These are phyloP conservation scores for Orcinus orca DNA, from an alignment of 2,113 vertebrate genomes.

Conservation along the genomic window DNA sequence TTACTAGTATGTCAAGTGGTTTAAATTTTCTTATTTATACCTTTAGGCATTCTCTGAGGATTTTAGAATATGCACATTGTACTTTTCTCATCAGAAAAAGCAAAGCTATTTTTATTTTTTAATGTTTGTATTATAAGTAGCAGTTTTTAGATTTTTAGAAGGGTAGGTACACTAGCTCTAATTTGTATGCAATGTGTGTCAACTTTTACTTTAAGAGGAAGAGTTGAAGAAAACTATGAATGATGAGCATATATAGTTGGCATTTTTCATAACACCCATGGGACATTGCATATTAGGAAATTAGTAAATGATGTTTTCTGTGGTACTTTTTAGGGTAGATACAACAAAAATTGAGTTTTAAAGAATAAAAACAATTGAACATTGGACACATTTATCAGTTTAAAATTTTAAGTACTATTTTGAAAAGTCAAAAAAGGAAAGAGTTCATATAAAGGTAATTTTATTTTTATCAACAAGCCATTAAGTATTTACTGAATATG, in stretches of 20 bases:
- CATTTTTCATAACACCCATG: background rate
- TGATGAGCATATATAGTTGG: background rate
- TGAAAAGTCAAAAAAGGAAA: background rate
- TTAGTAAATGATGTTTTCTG: background rate
- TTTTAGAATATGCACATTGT: background rate
- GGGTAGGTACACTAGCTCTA: background rate
- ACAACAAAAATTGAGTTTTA: conserved; percentile 12
- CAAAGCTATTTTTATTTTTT: background rate
- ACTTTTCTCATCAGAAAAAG: background rate
- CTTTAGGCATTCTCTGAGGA: background rate
- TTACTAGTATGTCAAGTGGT: background rate
- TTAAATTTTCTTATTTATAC: background rate
- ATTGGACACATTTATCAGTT: background rate
- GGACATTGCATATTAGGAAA: background rate
- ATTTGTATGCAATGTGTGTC: background rate
- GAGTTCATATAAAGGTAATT: background rate
- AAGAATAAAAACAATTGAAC: background rate
- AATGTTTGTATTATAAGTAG: background rate
- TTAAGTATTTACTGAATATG: background rate
- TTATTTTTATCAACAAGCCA: background rate
- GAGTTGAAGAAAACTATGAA: background rate
- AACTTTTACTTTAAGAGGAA: background rate
- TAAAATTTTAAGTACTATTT: background rate
- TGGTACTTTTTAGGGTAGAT: background rate
- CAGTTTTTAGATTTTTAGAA: conserved; percentile 9